Conservation (phyloP, 2,888 invertebrate species). For the Andricus quercusramuli region DNA sequence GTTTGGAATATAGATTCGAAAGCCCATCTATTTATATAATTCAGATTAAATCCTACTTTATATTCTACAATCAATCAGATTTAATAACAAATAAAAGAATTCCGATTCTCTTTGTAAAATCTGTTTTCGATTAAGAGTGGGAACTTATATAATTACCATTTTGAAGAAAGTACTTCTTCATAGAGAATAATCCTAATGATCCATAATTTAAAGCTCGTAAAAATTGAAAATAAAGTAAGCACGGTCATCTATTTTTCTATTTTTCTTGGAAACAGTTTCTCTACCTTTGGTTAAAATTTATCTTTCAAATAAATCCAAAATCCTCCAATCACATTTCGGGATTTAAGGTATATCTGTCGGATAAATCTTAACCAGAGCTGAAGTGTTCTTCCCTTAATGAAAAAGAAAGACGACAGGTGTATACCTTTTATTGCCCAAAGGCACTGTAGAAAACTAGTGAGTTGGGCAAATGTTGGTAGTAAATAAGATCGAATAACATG, state of each 20-base stretch:
- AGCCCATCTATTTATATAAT: no score
- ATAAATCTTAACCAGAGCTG: slow-evolving; percentile 18
- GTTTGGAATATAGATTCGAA: no score
- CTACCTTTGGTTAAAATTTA: background rate
- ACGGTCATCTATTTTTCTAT: no score
- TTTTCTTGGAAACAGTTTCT: background rate
- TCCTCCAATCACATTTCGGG: slow-evolving; percentile 12
- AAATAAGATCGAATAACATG: background rate
- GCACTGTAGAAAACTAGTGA: background rate
- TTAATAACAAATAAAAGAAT: background rate
- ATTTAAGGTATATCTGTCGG: background rate
- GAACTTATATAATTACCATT: background rate
- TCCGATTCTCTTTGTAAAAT: background rate
- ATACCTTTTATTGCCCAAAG: slow-evolving; percentile 19
- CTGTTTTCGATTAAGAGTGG: background rate
- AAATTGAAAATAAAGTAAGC: background rate
- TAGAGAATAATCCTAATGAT: background rate
- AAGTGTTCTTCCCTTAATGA: slow-evolving; percentile 20
- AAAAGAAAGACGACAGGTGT: background rate
- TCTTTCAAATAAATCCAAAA: background rate
- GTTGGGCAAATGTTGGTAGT: background rate
- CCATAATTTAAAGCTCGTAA: background rate
- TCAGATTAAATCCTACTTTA: no score
- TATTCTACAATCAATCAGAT: no score
- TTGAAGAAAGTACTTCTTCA: background rate